Evolutionary conservation across 23 tunicate species (phyloP).

Genomic region (Phallusia fumigata): DNA sequence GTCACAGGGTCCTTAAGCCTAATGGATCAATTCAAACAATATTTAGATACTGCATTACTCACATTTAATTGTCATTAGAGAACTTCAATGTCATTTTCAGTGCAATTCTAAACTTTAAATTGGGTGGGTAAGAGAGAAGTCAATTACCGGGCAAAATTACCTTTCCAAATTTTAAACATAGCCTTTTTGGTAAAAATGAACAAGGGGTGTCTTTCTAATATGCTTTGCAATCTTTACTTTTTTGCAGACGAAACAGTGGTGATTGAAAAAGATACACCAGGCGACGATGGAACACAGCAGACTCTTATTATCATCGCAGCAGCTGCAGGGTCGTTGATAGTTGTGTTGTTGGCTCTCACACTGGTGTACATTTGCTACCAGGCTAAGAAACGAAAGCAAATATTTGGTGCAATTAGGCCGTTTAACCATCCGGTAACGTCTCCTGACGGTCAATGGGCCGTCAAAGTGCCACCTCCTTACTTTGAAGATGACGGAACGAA

Average conservation of each 20-base stretch:
- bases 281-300: not conserved
- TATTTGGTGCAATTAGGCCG: not conserved
- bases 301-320: slow-evolving; percentile 1
- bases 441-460: not conserved
- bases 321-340: not conserved
- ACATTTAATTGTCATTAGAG: no score
- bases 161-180: no score
- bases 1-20: no score
- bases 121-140: no score
- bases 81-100: no score
- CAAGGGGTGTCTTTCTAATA: no score
- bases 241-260: not conserved
- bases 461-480: not conserved
- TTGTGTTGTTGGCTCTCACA: not conserved
- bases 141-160: no score
- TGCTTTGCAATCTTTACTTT: no score
- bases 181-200: no score
- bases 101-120: no score
- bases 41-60: no score
- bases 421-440: not conserved
- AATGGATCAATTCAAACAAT: no score
- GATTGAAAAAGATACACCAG: not conserved
- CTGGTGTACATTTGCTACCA: not conserved
- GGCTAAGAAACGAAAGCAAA: not conserved
- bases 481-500: not conserved